Evolutionary conservation across 2,888 invertebrate genomes (phyloP).

Genomic region (Volucella zonaria): DNA sequence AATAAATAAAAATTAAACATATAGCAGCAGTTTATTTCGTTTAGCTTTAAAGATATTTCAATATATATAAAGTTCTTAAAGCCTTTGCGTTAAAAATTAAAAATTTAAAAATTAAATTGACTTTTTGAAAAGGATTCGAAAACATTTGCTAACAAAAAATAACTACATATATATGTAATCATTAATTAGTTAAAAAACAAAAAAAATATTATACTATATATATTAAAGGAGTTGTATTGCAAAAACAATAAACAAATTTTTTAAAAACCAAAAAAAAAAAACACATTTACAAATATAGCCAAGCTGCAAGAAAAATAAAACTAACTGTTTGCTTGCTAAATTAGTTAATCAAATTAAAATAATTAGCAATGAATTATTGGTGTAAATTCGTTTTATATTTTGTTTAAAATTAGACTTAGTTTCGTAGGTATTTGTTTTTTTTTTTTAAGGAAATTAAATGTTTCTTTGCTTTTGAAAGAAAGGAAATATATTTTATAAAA

Average conservation of each 20-base stretch:
- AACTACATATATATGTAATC: constrained; percentile 25
- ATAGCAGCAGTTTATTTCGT: constrained; percentile 18
- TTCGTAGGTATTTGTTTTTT: constrained; percentile 6
- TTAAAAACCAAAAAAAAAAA: constrained; percentile 1
- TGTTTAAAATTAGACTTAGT: neutral
- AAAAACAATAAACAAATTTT: constrained; percentile 31
- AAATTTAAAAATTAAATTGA: constrained; percentile 5
- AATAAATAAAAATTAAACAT: constrained; percentile 22
- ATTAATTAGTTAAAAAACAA: constrained; percentile 11
- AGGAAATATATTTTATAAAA: constrained; percentile 39
- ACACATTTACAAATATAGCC: neutral
- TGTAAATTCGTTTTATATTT: neutral
- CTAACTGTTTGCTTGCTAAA: constrained; percentile 35
- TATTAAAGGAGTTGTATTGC: constrained; percentile 52
- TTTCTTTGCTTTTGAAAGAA: neutral
- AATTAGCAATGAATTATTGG: constrained; percentile 11
- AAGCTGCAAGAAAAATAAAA: neutral
- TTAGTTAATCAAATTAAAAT: constrained; percentile 22
- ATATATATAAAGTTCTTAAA: constrained; percentile 29
- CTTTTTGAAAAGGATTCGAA: constrained; percentile 17
- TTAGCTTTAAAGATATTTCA: constrained; percentile 31
- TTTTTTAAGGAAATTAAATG: constrained; percentile 13
- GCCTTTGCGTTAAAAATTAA: constrained; percentile 48
- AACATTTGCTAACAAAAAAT: constrained; percentile 12
- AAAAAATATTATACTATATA: constrained; percentile 6